Percentiles rank a stretch among this genome's conserved stretches.
Conservation (phyloP, 2,797 vertebrate genomes). For the Propithecus perrieri region DNA sequence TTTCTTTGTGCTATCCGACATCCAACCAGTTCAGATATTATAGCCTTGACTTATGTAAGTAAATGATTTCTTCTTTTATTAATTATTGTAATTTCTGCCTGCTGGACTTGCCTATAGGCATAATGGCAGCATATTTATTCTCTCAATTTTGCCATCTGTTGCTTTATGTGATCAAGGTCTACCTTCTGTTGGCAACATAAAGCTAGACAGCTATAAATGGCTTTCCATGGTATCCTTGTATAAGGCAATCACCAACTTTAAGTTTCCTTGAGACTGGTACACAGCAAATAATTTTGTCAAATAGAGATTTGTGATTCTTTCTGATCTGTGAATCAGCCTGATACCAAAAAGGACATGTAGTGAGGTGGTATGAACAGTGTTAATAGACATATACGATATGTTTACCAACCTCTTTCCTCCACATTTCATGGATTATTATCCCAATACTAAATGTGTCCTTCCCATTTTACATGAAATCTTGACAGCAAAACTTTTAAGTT, state of each 20-base stretch:
- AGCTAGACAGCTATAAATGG: background rate
- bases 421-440: background rate
- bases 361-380: background rate
- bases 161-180: slow-evolving; percentile 12
- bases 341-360: background rate
- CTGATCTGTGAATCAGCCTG: background rate
- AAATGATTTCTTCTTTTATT: slow-evolving; percentile 33
- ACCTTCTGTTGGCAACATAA: background rate
- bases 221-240: background rate
- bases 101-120: background rate
- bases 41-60: background rate
- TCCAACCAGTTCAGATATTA: background rate
- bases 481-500: background rate
- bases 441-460: background rate
- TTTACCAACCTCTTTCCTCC: background rate
- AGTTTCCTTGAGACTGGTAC: background rate
- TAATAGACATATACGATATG: background rate
- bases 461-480: background rate
- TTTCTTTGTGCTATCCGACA: background rate
- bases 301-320: slow-evolving; percentile 1
- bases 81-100: background rate
- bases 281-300: background rate
- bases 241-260: background rate
- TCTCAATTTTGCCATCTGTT: background rate
- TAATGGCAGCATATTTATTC: slow-evolving; percentile 26